phyloP scores from a whole-genome alignment of 2,113 vertebrate genomes.

The Pardalotus punctatus region DNA sequence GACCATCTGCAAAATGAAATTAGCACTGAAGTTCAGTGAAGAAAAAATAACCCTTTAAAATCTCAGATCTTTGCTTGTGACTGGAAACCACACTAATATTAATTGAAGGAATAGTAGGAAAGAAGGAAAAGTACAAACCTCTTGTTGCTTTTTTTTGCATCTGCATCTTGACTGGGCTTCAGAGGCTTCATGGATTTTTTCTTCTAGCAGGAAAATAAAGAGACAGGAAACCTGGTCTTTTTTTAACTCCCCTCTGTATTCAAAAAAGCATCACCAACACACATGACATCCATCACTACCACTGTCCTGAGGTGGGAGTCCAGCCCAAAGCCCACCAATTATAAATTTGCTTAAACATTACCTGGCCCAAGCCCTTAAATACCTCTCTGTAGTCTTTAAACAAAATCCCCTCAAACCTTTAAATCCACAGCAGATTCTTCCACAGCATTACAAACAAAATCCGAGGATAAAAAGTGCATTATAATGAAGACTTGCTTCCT shows the following conservation, averaged over 20 bases:
- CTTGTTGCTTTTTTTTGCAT: neutral
- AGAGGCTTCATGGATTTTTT: neutral
- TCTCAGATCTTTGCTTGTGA: neutral
- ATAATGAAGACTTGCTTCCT: neutral
- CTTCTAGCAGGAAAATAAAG: neutral
- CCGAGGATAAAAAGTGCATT: neutral
- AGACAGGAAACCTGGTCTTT: neutral
- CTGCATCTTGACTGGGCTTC: neutral
- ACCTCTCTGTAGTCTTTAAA: neutral
- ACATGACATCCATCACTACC: neutral
- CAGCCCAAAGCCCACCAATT: neutral
- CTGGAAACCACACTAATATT: neutral
- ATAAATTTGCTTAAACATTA: neutral
- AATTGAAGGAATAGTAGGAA: neutral
- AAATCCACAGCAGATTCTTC: neutral
- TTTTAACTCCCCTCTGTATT: neutral
- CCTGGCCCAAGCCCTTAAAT: neutral
- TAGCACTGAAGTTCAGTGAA: neutral
- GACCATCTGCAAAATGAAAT: neutral
- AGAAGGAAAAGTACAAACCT: neutral
- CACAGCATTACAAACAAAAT: neutral
- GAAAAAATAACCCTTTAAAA: neutral
- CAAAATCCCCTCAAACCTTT: neutral
- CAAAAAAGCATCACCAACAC: neutral
- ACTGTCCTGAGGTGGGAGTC: rapidly evolving